Percentiles rank a stretch among this genome's conserved stretches.
phyloP scores from a whole-genome alignment of 1,140 invertebrate species.

The Drosophila setifemur region DNA sequence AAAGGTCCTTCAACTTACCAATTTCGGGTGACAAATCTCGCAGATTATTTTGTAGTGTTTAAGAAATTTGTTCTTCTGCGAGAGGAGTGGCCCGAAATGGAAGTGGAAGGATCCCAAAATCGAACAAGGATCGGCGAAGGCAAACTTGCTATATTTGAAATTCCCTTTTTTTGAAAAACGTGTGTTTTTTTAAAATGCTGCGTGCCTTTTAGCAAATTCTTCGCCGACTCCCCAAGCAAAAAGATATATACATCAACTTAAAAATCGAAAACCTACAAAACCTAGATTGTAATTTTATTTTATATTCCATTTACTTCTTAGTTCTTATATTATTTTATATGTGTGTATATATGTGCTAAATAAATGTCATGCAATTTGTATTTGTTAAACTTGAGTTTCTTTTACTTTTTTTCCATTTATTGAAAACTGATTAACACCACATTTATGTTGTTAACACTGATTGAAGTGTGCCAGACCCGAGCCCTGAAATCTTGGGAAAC shows the following conservation, averaged over 20 bases:
- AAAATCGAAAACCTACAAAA: constrained; percentile 16
- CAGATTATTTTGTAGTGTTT: constrained; percentile 73
- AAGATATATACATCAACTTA: constrained; percentile 1
- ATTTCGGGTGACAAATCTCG: constrained; percentile 13
- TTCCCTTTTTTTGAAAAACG: constrained; percentile 73
- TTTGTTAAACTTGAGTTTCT: constrained; percentile 58
- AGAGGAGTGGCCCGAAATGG: constrained; percentile 6
- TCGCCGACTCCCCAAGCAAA: constrained; percentile 29
- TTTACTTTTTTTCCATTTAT: constrained; percentile 19
- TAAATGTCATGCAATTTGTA: constrained; percentile 55
- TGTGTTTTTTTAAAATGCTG: constrained; percentile 80
- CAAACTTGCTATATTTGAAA: constrained; percentile 66
- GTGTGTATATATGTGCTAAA: constrained; percentile 56
- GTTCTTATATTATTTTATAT: constrained; percentile 56
- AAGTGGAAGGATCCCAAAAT: constrained; percentile 13
- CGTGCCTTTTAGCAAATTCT: constrained; percentile 78
- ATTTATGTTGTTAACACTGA: constrained; percentile 5
- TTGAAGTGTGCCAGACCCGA: constrained; percentile 54
- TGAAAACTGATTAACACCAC: background rate
- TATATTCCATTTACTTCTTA: constrained; percentile 37
- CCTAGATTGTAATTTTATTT: constrained; percentile 56
- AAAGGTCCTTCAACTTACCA: constrained; percentile 1
- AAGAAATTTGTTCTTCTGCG: constrained; percentile 62
- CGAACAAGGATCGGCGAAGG: constrained; percentile 28
- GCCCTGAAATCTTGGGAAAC: constrained; percentile 5